These are phyloP conservation scores for Folsomia candida DNA, from an alignment of 2,888 invertebrate genomes.

Conservation along the genomic window DNA sequence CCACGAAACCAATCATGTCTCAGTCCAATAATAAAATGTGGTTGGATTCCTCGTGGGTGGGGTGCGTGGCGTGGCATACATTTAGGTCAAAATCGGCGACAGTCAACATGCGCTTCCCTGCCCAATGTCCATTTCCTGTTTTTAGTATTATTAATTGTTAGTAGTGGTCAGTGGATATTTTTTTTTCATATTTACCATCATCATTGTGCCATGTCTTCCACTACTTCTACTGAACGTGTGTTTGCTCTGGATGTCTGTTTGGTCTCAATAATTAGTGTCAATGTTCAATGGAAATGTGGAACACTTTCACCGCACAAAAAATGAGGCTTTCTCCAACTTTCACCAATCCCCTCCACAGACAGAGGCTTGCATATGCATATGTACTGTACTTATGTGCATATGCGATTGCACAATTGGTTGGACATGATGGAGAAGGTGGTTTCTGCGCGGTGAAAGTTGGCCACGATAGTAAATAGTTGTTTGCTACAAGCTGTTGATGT, in stretches of 20 bases:
- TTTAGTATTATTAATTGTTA: too few relatives aligned
- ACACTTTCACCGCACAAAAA: neutral
- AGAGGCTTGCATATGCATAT: too few relatives aligned
- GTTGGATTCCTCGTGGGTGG: neutral
- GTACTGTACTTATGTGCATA: too few relatives aligned
- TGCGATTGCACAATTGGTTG: too few relatives aligned
- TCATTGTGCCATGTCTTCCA: too few relatives aligned
- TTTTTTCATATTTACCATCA: conserved; percentile 22
- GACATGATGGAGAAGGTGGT: too few relatives aligned
- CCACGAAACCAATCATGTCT: neutral
- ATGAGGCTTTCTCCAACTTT: neutral
- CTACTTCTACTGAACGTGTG: neutral
- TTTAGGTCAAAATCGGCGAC: neutral
- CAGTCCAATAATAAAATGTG: neutral
- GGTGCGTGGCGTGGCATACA: too few relatives aligned
- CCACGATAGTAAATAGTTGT: too few relatives aligned
- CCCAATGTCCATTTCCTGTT: neutral
- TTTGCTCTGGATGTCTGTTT: neutral
- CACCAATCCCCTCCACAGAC: too few relatives aligned
- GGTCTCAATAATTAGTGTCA: neutral
- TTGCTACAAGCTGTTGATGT: neutral
- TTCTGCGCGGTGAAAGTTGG: too few relatives aligned
- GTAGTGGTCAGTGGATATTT: neutral
- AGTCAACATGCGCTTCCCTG: neutral
- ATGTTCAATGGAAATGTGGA: neutral